Evolutionary conservation across 2,888 invertebrate genomes (phyloP).

Genomic region (Volucella inflata): DNA sequence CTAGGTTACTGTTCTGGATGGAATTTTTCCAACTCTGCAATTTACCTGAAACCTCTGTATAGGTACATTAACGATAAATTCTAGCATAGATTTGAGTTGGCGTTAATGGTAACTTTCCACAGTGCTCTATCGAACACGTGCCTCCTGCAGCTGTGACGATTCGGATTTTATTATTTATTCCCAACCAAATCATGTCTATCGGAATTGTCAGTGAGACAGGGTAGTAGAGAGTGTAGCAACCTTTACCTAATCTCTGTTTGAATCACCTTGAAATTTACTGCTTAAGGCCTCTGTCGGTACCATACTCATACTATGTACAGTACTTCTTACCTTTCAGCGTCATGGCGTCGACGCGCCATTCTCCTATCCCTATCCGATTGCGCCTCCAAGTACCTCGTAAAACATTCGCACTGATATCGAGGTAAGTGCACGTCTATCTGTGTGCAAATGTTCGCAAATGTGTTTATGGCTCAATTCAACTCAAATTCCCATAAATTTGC

Average conservation of each 20-base stretch:
- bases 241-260: conserved; percentile 34
- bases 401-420: conserved; percentile 56
- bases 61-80: conserved; percentile 38
- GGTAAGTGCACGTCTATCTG: conserved; percentile 53
- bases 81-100: conserved; percentile 23
- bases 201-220: not conserved
- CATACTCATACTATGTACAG: not conserved
- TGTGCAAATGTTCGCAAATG: conserved; percentile 67
- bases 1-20: conserved; percentile 13
- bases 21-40: not conserved
- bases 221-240: not conserved
- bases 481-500: conserved; percentile 69
- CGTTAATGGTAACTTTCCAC: too few species aligned
- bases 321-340: not conserved
- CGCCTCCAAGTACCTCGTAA: conserved; percentile 55
- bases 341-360: not conserved
- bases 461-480: conserved; percentile 72
- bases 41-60: not conserved
- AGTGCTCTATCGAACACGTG: conserved; percentile 20
- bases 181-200: conserved; percentile 45
- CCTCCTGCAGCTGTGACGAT: conserved; percentile 40
- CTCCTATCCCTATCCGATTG: conserved; percentile 42
- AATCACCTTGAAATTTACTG: conserved; percentile 58
- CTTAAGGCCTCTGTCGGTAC: conserved; percentile 12
- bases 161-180: conserved; percentile 51